Conservation (phyloP, 2,797 vertebrate genomes). For the Oophaga sylvatica region DNA sequence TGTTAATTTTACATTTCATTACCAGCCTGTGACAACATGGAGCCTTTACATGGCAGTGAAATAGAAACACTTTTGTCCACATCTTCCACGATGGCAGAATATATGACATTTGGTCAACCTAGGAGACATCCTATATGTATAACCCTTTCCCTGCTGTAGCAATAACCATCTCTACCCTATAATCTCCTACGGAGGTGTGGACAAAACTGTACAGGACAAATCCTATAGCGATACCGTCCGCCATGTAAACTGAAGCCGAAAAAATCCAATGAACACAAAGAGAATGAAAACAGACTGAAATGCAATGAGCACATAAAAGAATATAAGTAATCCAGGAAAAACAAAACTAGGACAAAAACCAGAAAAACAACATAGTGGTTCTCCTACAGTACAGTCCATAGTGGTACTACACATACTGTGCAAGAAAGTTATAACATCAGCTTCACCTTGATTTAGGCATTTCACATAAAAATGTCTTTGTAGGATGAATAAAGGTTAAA, state of each 20-base stretch:
- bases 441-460: background rate
- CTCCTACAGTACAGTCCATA: background rate
- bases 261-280: background rate
- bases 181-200: background rate
- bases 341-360: background rate
- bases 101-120: background rate
- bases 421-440: background rate
- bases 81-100: background rate
- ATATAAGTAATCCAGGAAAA: background rate
- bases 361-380: background rate
- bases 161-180: too few relatives aligned
- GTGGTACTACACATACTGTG: background rate
- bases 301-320: background rate
- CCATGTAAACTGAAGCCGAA: background rate
- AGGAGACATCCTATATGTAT: too few relatives aligned
- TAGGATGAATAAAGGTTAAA: background rate
- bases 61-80: background rate
- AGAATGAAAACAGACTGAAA: background rate
- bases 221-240: background rate
- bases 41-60: background rate
- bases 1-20: background rate
- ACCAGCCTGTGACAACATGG: background rate
- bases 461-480: background rate
- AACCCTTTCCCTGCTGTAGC: too few relatives aligned
- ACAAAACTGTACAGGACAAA: background rate